phyloP scores from a whole-genome alignment of 1,140 invertebrate species.

The Pantala flavescens region DNA sequence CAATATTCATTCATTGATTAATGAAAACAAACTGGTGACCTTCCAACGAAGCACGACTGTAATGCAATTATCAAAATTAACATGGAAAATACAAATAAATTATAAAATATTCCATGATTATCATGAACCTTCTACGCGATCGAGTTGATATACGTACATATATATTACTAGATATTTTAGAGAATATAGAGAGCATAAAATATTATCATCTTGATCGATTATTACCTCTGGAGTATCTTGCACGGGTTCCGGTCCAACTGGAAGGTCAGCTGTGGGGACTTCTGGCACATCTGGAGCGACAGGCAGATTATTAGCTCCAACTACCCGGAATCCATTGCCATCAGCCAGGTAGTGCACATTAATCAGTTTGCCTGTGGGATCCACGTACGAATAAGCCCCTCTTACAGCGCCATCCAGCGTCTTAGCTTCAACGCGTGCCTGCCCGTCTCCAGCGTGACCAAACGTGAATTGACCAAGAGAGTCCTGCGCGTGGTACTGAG shows the following conservation, averaged over 20 bases:
- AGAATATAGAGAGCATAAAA: too few species aligned
- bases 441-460: slow-evolving; percentile 19
- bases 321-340: slow-evolving; percentile 30
- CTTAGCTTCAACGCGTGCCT: slow-evolving; percentile 21
- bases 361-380: slow-evolving; percentile 45
- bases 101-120: too few species aligned
- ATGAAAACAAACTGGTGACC: too few species aligned
- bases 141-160: too few species aligned
- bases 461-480: slow-evolving; percentile 25
- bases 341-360: slow-evolving; percentile 41
- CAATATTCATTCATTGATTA: too few species aligned
- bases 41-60: too few species aligned
- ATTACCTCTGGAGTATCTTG: slow-evolving; percentile 28
- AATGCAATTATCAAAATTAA: too few species aligned
- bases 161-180: too few species aligned
- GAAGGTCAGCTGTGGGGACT: slow-evolving; percentile 19
- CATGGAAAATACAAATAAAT: too few species aligned
- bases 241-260: slow-evolving; percentile 23
- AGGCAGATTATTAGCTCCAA: slow-evolving; percentile 25
- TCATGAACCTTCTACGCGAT: too few species aligned
- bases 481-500: slow-evolving; percentile 30
- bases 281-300: slow-evolving; percentile 24
- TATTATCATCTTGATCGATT: neutral
- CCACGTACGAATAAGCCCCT: slow-evolving; percentile 39
- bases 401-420: slow-evolving; percentile 25